Conservation (phyloP, 2,888 invertebrate species). For the Euphydryas editha region DNA sequence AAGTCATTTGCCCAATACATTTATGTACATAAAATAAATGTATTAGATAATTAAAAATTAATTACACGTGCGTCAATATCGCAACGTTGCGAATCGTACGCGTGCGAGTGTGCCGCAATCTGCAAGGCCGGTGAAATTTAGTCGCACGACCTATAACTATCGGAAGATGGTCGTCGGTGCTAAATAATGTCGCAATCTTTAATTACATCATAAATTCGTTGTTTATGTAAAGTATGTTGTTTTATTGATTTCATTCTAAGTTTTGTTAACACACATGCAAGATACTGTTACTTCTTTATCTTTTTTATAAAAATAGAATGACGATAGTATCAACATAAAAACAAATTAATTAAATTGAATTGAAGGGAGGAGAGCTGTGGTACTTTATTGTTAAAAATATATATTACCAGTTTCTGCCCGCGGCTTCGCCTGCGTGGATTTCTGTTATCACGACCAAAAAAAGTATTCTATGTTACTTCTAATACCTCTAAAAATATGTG, state of each 20-base stretch:
- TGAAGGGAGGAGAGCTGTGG: too few species aligned
- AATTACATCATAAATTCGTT: neutral
- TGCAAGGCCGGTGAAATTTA: slow-evolving; percentile 27
- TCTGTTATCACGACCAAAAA: too few species aligned
- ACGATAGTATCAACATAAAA: too few species aligned
- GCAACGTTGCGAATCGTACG: slow-evolving; percentile 2
- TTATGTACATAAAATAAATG: neutral
- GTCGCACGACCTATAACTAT: slow-evolving; percentile 11
- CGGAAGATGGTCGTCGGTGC: slow-evolving; percentile 23
- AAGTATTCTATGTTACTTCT: too few species aligned
- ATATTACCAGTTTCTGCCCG: too few species aligned
- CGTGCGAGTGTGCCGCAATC: neutral
- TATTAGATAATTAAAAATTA: slow-evolving; percentile 1
- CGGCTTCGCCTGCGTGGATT: too few species aligned
- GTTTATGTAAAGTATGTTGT: neutral
- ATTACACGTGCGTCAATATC: neutral
- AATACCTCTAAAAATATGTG: too few species aligned
- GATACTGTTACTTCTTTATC: too few species aligned
- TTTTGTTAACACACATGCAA: neutral
- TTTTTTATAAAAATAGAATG: too few species aligned
- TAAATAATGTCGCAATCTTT: neutral
- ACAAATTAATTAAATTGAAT: too few species aligned
- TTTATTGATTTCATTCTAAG: neutral
- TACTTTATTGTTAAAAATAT: too few species aligned
- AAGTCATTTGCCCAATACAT: too few species aligned